Conservation (phyloP, 2,113 vertebrate species). For the Leuciscus idus region DNA sequence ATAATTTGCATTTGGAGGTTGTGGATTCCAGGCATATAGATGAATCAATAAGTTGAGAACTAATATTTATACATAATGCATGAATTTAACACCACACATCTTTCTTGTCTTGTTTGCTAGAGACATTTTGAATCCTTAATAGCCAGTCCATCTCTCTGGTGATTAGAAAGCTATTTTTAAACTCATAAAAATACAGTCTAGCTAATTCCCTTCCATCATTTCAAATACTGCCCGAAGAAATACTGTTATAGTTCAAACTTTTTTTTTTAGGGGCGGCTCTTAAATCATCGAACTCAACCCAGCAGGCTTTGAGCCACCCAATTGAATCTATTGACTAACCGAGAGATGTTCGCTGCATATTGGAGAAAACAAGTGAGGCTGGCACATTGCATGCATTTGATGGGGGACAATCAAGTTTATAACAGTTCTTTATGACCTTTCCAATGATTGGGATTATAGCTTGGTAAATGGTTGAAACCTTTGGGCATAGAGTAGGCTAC, state of each 20-base stretch:
- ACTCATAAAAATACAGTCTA: conserved; percentile 26
- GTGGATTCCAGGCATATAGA: conserved; percentile 12
- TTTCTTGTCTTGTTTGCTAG: conserved; percentile 23
- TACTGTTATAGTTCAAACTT: not conserved
- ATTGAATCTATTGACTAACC: conserved; percentile 25
- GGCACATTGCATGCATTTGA: conserved; percentile 1
- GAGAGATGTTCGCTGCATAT: conserved; percentile 1
- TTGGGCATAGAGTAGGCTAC: not conserved
- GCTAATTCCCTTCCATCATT: conserved; percentile 7
- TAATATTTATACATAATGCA: conserved; percentile 42
- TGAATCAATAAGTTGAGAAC: conserved; percentile 30
- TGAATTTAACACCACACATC: conserved; percentile 28
- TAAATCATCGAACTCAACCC: conserved; percentile 22
- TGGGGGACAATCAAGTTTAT: not conserved
- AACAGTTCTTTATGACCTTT: conserved; percentile 16
- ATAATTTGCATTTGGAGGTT: conserved; percentile 1
- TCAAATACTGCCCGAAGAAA: not conserved
- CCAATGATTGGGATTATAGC: conserved; percentile 11
- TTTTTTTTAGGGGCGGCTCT: not conserved
- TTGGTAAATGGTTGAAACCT: conserved; percentile 4
- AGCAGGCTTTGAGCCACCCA: not conserved
- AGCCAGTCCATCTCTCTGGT: conserved; percentile 26
- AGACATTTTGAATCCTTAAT: conserved; percentile 37
- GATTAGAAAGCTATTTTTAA: conserved; percentile 30
- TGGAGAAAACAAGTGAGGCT: not conserved